Percentiles rank a stretch among this genome's conserved stretches.
These are phyloP conservation scores for Hirtodrosophila confusa DNA, from an alignment of 2,888 invertebrate genomes.

Conservation along the genomic window DNA sequence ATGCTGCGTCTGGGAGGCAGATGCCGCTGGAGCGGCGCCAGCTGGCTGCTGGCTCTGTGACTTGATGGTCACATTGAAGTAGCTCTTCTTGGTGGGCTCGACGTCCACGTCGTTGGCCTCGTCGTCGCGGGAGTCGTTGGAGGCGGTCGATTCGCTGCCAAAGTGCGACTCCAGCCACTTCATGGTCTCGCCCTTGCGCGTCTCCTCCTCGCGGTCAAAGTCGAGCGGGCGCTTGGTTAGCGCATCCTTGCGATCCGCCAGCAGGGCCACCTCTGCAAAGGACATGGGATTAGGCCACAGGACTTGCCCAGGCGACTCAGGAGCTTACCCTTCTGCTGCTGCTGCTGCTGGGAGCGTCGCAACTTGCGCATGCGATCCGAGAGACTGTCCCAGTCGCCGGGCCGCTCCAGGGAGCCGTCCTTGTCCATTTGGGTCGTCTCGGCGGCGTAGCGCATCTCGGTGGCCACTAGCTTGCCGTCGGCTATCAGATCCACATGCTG, in stretches of 20 bases:
- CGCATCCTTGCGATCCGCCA: slow-evolving; percentile 91
- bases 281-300: too few relatives aligned
- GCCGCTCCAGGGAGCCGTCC: slow-evolving; percentile 88
- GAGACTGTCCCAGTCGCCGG: slow-evolving; percentile 90
- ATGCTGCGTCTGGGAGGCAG: slow-evolving; percentile 64
- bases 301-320: too few relatives aligned
- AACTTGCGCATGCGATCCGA: slow-evolving; percentile 90
- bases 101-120: slow-evolving; percentile 84
- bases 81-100: slow-evolving; percentile 89
- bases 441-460: slow-evolving; percentile 92
- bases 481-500: slow-evolving; percentile 93
- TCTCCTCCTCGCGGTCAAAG: slow-evolving; percentile 94
- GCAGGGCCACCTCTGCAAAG: slow-evolving; percentile 79
- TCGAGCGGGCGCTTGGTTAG: slow-evolving; percentile 92
- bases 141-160: slow-evolving; percentile 93
- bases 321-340: slow-evolving; percentile 85
- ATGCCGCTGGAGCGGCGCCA: background rate
- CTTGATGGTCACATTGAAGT: slow-evolving; percentile 91
- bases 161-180: slow-evolving; percentile 97
- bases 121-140: slow-evolving; percentile 86
- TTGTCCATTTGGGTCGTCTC: slow-evolving; percentile 93
- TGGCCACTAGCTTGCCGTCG: slow-evolving; percentile 91
- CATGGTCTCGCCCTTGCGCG: slow-evolving; percentile 94
- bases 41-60: slow-evolving; percentile 79
- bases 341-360: slow-evolving; percentile 85